Conservation (phyloP, 2,888 invertebrate species). For the Leptodirus hochenwartii region DNA sequence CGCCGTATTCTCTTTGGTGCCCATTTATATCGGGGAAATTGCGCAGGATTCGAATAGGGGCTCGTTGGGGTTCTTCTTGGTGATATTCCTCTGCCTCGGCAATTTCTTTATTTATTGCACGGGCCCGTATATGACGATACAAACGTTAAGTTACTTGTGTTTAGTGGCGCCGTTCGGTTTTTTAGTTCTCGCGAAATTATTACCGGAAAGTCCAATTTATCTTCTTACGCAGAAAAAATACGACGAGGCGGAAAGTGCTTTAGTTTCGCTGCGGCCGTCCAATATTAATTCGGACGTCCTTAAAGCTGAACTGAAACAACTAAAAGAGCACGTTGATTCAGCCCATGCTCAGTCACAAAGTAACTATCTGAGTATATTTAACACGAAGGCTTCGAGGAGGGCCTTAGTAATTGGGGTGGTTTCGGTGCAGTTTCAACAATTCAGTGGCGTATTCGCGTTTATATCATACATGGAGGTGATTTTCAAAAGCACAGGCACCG, state of each 20-base stretch:
- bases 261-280: no score
- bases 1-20: conserved; percentile 36
- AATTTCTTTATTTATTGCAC: conserved; percentile 45
- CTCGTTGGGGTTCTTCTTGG: conserved; percentile 55
- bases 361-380: no score
- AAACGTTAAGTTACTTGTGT: conserved; percentile 40
- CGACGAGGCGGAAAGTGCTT: conserved; percentile 41
- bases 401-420: conserved; percentile 23
- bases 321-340: no score
- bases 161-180: conserved; percentile 29
- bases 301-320: conserved; percentile 11
- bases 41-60: conserved; percentile 63
- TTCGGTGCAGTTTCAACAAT: conserved; percentile 21
- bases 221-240: conserved; percentile 35
- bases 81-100: conserved; percentile 42
- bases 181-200: conserved; percentile 38
- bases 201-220: conserved; percentile 66
- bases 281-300: no score
- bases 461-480: conserved; percentile 58
- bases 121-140: conserved; percentile 52
- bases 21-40: conserved; percentile 76
- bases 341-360: no score
- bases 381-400: conserved; percentile 22
- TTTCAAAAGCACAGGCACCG: conserved; percentile 30
- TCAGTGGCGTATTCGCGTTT: conserved; percentile 52